Percentiles rank a stretch among this genome's conserved stretches.
These are phyloP conservation scores for Stichopus chloronotus DNA, from an alignment of 35 echinoderm and acorn worm species.

Conservation along the genomic window DNA sequence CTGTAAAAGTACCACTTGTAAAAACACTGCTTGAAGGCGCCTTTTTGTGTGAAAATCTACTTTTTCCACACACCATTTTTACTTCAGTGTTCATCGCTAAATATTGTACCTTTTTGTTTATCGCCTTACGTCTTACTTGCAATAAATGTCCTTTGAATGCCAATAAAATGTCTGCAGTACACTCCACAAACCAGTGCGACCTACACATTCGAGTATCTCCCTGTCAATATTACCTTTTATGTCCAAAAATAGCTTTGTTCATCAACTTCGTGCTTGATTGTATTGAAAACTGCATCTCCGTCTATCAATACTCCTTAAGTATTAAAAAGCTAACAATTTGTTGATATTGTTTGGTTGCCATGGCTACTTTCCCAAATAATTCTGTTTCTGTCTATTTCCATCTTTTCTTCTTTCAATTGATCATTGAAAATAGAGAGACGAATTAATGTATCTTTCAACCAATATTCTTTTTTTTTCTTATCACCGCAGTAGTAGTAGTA, in stretches of 20 bases:
- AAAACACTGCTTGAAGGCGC: too few relatives aligned
- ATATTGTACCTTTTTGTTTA: not conserved
- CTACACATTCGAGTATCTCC: not conserved
- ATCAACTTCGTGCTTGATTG: conserved; percentile 16
- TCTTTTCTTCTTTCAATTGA: conserved; percentile 11
- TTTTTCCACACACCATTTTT: too few relatives aligned
- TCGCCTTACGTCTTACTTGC: too few relatives aligned
- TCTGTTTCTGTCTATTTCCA: not conserved
- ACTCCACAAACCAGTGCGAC: not conserved
- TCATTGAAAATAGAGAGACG: not conserved
- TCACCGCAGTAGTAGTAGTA: too few relatives aligned
- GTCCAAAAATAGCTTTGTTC: conserved; percentile 19
- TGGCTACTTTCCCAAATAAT: conserved; percentile 6
- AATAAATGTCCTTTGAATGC: not conserved
- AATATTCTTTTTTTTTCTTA: too few relatives aligned
- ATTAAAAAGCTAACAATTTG: conserved; percentile 20
- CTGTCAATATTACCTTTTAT: not conserved
- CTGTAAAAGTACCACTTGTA: too few relatives aligned
- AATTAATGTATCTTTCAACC: not conserved
- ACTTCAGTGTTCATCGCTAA: not conserved
- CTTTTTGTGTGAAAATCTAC: too few relatives aligned
- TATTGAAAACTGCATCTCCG: not conserved
- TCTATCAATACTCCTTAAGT: conserved; percentile 25
- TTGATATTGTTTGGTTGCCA: conserved; percentile 17
- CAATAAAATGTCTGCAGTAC: not conserved